Conservation (phyloP, 2,797 vertebrate species). For the Sphenopsis melanotis region DNA sequence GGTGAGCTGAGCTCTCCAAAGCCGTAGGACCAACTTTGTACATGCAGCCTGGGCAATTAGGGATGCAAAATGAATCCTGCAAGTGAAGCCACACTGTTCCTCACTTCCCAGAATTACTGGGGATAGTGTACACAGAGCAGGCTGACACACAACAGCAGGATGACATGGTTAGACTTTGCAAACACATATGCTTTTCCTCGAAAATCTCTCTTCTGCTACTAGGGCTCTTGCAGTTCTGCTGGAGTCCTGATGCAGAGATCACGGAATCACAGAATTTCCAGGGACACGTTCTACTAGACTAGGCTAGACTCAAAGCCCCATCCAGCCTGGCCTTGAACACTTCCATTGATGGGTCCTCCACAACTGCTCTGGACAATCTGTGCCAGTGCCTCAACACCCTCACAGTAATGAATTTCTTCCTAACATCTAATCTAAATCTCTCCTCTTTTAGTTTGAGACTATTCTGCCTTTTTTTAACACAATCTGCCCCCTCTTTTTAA, state of each 20-base stretch:
- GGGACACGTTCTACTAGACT: not conserved
- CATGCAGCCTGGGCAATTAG: not conserved
- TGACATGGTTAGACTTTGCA: not conserved
- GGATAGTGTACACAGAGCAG: not conserved
- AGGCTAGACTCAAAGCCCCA: not conserved
- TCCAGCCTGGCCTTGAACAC: not conserved
- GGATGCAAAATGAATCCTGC: not conserved
- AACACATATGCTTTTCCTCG: not conserved
- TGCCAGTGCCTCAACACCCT: not conserved
- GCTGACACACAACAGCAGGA: not conserved
- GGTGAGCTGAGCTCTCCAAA: not conserved
- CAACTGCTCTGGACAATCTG: not conserved
- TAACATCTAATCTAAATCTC: not conserved
- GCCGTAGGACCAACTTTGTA: fast-evolving
- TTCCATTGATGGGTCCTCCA: not conserved
- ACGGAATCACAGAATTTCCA: not conserved
- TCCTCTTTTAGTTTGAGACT: not conserved
- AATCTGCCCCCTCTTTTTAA: not conserved
- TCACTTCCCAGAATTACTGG: not conserved
- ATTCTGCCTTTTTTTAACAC: not conserved
- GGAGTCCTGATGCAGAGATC: not conserved
- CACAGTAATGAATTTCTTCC: not conserved
- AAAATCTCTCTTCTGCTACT: not conserved
- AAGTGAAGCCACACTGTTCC: not conserved
- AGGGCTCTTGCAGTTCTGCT: not conserved